Evolutionary conservation across 64 coral and sea anemone genomes (phyloP).

Genomic region (Pocillopora damicornis): DNA sequence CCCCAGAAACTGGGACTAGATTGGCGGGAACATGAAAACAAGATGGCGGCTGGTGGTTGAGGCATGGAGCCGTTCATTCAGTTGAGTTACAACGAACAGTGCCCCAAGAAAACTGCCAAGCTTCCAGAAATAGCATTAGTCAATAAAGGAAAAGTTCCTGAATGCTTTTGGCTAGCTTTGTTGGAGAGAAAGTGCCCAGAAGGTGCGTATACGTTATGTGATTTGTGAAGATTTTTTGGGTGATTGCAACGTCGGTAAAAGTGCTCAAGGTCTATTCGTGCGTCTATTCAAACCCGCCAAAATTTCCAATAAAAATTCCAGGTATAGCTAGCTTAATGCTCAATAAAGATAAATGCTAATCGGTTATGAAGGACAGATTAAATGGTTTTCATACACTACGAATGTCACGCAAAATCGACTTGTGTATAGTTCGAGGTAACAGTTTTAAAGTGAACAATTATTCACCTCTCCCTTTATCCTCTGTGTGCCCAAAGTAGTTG

Average conservation of each 20-base stretch:
- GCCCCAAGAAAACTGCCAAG: slow-evolving; percentile 34
- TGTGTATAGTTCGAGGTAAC: too few species aligned
- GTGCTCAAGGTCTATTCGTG: not conserved
- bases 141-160: slow-evolving; percentile 39
- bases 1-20: not conserved
- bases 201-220: slow-evolving; percentile 43
- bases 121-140: slow-evolving; percentile 48
- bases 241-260: too few species aligned
- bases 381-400: too few species aligned
- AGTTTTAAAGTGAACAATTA: too few species aligned
- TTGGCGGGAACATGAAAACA: slow-evolving; percentile 73
- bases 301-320: too few species aligned
- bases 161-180: slow-evolving; percentile 65
- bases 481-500: too few species aligned
- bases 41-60: slow-evolving; percentile 63
- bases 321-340: too few species aligned
- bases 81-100: slow-evolving; percentile 64
- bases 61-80: slow-evolving; percentile 58
- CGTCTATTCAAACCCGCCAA: not conserved
- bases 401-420: too few species aligned
- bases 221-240: not conserved
- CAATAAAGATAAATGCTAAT: too few species aligned
- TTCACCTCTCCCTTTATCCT: too few species aligned
- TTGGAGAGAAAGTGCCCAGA: slow-evolving; percentile 73
- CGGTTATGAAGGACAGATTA: too few species aligned